phyloP scores from a whole-genome alignment of 2,113 vertebrate species.

The Buteo buteo region DNA sequence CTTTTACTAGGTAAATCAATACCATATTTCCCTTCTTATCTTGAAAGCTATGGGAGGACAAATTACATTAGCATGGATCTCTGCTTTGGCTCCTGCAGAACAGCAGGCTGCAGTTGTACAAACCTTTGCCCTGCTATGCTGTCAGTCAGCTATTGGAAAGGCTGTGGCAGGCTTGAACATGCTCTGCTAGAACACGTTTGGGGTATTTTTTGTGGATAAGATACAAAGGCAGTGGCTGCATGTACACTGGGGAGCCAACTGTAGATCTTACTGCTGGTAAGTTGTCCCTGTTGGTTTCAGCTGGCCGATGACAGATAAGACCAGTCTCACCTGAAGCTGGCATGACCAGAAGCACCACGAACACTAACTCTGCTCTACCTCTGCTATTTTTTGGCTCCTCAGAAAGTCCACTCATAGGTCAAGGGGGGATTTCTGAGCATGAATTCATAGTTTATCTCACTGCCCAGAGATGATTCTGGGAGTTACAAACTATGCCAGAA shows the following conservation, averaged over 20 bases:
- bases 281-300: not conserved
- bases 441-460: not conserved
- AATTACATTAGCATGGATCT: not conserved
- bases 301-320: not conserved
- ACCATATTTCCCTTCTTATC: constrained; percentile 18
- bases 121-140: not conserved
- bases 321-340: not conserved
- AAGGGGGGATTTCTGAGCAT: not conserved
- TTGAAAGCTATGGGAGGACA: constrained; percentile 14
- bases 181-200: not conserved
- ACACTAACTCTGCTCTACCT: not conserved
- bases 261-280: not conserved
- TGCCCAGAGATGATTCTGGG: not conserved
- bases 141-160: not conserved
- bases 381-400: not conserved
- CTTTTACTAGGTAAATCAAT: constrained; percentile 26
- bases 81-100: not conserved
- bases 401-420: not conserved
- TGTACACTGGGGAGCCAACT: not conserved
- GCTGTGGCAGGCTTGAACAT: not conserved
- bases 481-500: not conserved
- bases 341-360: not conserved
- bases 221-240: not conserved
- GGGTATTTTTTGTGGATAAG: not conserved
- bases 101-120: not conserved